Base-by-base conservation (phyloP, 2,888 invertebrate species). In the Agonopterix arenella region DNA sequence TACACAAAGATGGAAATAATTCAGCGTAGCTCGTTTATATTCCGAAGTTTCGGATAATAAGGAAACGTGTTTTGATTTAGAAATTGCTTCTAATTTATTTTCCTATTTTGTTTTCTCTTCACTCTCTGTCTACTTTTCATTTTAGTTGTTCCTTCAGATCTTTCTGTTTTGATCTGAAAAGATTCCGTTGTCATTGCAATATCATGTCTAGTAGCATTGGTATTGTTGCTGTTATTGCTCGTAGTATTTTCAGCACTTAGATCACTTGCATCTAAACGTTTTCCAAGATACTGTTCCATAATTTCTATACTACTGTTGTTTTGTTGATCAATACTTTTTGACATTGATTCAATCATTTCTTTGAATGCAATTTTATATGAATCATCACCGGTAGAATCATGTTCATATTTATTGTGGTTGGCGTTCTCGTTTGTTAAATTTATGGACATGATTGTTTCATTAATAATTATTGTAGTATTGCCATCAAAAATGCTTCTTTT, bases 301-400 rank as follows among this genome's bases (percentile, higher is more conserved):
- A 76, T 64, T 58, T 79, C 72, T 53, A 80, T 58, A 45, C 72
- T 81, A 0, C 70, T 71, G 46, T 81, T 78, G 54, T 82, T 83
- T 48, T 77, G 74, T 52, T 60, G 63, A 3, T 84, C 81, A 49
- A 83, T 84, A 50, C 68, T 60, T 45, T 77, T 75, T 0, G 80
- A 70, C 42, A 83, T 48, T 13, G 55, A 65, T 11, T 64, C 64
- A 8, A 83, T 83, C 62, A 76, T 68, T 44, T 76, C 63, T 41
- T 58, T 67, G 10, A 70, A 55, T 5, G 60, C 57, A 11, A 59
- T 60, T 8, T 64, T 65, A 18, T 52, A 62, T 28, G 28, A 28
- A 5, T 28, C 28, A 2, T 7, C 28, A 5, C 28, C 28, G 28
- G 28, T 28, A 28, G 28, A 28, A 13, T 59, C 61, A 8, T 55